Conservation (phyloP, 2,113 vertebrate species). For the Mionectes macconnelli region DNA sequence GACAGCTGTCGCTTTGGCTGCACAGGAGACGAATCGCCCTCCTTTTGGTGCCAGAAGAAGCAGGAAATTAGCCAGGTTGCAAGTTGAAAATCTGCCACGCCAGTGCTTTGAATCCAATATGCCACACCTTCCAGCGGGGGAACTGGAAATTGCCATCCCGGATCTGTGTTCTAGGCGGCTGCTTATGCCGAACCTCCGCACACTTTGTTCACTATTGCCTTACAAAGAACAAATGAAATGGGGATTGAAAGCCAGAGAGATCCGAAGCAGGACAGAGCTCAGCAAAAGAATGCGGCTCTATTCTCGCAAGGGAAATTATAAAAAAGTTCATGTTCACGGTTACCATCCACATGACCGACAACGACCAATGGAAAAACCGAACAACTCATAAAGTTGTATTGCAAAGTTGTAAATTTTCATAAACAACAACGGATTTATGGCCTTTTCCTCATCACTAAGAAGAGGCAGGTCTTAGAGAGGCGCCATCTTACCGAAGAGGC, state of each 20-base stretch:
- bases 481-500: conserved; percentile 93
- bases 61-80: conserved; percentile 85
- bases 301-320: conserved; percentile 97
- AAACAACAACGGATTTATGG: conserved; percentile 99
- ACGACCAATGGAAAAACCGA: conserved; percentile 89
- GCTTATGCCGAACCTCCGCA: conserved; percentile 62
- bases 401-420: conserved; percentile 99
- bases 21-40: conserved; percentile 77
- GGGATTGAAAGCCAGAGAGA: conserved; percentile 72
- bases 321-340: conserved; percentile 99
- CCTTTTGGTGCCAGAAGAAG: conserved; percentile 81
- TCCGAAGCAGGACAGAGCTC: conserved; percentile 84
- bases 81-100: conserved; percentile 76
- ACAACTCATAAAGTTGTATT: conserved; percentile 97
- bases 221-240: conserved; percentile 72
- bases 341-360: conserved; percentile 89
- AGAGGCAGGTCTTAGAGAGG: conserved; percentile 88
- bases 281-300: conserved; percentile 94
- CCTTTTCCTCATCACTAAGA: conserved; percentile 87
- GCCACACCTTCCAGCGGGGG: conserved; percentile 76
- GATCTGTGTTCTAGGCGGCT: conserved; percentile 62
- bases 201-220: conserved; percentile 70
- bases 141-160: conserved; percentile 66
- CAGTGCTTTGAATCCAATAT: conserved; percentile 72
- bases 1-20: conserved; percentile 83